These are phyloP conservation scores for Forbesichthys agassizii DNA, from an alignment of 2,113 vertebrate genomes.

Conservation along the genomic window DNA sequence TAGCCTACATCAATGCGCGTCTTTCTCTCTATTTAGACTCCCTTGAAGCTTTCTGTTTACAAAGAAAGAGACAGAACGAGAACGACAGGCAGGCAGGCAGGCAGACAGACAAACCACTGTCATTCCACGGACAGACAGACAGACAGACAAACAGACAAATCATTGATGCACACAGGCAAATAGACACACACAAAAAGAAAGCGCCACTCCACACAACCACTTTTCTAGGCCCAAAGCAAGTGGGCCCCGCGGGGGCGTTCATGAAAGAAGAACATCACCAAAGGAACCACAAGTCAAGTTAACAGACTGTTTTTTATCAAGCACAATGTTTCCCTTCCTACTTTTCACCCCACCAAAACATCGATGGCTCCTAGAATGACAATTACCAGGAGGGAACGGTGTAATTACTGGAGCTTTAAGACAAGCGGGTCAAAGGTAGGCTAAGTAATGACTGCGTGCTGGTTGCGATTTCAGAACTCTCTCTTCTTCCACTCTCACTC, in stretches of 20 bases:
- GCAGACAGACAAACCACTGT: neutral
- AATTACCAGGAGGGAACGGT: slow-evolving; percentile 71
- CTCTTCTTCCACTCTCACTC: slow-evolving; percentile 68
- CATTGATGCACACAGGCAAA: neutral
- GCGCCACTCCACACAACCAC: slow-evolving; percentile 38
- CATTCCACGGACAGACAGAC: no score
- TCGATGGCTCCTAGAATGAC: slow-evolving; percentile 61
- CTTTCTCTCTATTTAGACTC: slow-evolving; percentile 11
- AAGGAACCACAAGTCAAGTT: slow-evolving; percentile 65
- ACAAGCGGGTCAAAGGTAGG: slow-evolving; percentile 71
- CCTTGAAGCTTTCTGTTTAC: slow-evolving; percentile 40
- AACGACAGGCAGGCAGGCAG: neutral
- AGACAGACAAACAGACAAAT: neutral
- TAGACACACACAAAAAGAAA: slow-evolving; percentile 8
- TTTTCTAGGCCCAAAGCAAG: slow-evolving; percentile 30
- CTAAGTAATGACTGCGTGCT: slow-evolving; percentile 53
- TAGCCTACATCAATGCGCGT: slow-evolving; percentile 24
- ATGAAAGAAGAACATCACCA: slow-evolving; percentile 70
- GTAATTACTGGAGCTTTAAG: slow-evolving; percentile 75
- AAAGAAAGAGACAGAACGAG: slow-evolving; percentile 2
- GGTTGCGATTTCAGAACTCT: slow-evolving; percentile 61
- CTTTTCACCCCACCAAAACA: slow-evolving; percentile 62
- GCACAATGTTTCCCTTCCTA: slow-evolving; percentile 58
- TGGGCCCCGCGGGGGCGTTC: slow-evolving; percentile 31
- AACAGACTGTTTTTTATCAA: slow-evolving; percentile 70